Conservation (phyloP, 1,140 invertebrate species). For the Heterodera schachtii region DNA sequence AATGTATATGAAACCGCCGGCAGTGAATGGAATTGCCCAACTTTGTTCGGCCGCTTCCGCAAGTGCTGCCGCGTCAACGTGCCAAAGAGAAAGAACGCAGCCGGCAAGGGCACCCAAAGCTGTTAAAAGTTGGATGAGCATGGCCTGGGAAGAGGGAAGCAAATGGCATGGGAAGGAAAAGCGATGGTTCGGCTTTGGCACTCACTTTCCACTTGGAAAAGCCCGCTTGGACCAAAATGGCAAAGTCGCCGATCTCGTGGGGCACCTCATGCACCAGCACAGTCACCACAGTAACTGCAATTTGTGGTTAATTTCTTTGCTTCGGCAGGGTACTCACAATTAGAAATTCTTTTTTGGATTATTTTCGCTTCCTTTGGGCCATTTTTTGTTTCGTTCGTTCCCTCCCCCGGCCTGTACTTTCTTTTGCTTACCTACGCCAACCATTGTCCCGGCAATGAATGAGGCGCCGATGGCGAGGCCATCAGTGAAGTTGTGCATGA, state of each 20-base stretch:
- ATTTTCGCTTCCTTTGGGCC: not conserved
- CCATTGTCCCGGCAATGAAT: constrained; percentile 78
- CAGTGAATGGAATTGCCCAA: constrained; percentile 91
- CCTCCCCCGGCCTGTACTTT: not conserved
- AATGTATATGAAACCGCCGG: constrained; percentile 96
- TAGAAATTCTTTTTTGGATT: not conserved
- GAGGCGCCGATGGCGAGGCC: constrained; percentile 90
- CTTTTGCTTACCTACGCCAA: constrained; percentile 53
- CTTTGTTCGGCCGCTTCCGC: constrained; percentile 75
- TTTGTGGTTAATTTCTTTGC: constrained; percentile 8
- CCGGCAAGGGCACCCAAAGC: constrained; percentile 82
- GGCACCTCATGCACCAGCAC: constrained; percentile 94
- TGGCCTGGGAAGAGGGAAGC: constrained; percentile 73
- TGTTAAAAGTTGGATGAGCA: constrained; percentile 85
- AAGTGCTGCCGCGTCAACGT: constrained; percentile 54
- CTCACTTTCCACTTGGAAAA: constrained; percentile 80
- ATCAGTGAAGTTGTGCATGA: constrained; percentile 95
- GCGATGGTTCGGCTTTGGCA: not conserved
- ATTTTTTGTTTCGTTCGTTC: not conserved
- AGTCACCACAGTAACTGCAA: constrained; percentile 81
- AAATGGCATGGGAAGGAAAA: constrained; percentile 31
- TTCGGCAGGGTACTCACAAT: not conserved
- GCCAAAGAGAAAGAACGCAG: constrained; percentile 56
- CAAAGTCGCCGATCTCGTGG: constrained; percentile 97
- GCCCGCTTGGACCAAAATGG: constrained; percentile 90